Evolutionary conservation across 1,140 invertebrate species (phyloP).

Genomic region (Drosophila parvula): DNA sequence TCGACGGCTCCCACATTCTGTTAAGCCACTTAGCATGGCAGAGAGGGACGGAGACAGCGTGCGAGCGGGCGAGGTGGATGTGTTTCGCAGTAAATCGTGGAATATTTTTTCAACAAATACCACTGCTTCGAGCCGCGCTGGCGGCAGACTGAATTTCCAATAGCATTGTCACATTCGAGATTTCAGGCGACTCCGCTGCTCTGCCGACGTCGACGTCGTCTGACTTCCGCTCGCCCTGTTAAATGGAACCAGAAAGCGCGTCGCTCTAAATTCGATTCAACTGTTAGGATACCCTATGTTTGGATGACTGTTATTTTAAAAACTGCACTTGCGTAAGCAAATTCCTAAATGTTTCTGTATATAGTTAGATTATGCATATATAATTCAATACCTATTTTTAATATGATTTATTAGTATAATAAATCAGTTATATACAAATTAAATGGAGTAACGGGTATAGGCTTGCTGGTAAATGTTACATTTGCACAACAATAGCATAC

Average conservation of each 20-base stretch:
- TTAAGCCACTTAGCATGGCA: constrained; percentile 32
- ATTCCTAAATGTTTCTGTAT: too few species aligned
- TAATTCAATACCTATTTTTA: too few species aligned
- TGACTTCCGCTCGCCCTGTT: constrained; percentile 30
- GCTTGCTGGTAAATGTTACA: neutral
- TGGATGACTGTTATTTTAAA: neutral
- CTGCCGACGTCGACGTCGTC: constrained; percentile 57
- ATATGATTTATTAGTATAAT: too few species aligned
- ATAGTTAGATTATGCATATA: too few species aligned
- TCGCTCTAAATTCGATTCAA: neutral
- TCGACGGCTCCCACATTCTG: constrained; percentile 21
- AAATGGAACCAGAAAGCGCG: constrained; percentile 2
- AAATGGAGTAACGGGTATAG: too few species aligned
- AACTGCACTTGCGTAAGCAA: neutral
- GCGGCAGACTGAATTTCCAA: constrained; percentile 71
- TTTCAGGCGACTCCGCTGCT: constrained; percentile 70
- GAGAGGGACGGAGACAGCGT: constrained; percentile 6
- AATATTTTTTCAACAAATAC: constrained; percentile 36
- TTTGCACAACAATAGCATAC: neutral
- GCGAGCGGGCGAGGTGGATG: constrained; percentile 15
- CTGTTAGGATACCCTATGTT: neutral
- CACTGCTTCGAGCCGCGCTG: constrained; percentile 66
- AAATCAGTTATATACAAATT: too few species aligned
- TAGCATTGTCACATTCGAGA: constrained; percentile 71
- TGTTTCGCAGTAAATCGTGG: constrained; percentile 17